Evolutionary conservation across 2,797 vertebrate species (phyloP), one percentile per base, ranked within the genome.

Genomic region (Hipposideros larvatus): DNA sequence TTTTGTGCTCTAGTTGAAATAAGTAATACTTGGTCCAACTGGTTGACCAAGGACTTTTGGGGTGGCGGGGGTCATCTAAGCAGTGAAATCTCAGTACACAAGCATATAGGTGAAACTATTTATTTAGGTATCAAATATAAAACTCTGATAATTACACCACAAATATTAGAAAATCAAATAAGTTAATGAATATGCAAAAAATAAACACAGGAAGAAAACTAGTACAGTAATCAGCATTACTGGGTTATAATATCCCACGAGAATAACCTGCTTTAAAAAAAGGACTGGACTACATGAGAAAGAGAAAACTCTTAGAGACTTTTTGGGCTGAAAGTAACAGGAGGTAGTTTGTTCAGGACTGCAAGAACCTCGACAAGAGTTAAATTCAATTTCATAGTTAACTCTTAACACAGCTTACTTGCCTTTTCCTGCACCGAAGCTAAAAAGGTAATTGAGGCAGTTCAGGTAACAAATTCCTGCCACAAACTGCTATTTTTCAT

Each of bases 401-500:
- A 89, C 19, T 66, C 34, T 78, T 85, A 6, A 82, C 1, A 70
- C 55, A 85, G 51, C 14, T 78, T 83, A 28, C 48, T 51, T 80
- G 22, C 48, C 57, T 91, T 34, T 79, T 94, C 68, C n/a, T 16
- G 18, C 11, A 59, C 18, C 41, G 34, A 65, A 95, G 41, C 57
- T 92, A 93, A 95, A 92, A 75, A 95, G 48, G 61, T 80, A 91
- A 73, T n/a, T 19, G 28, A 93, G 41, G 41, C 22, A 92, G 78
- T 63, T 97, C 37, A 92, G 95, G n/a, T 82, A 68, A 63, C 90
- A 94, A 86, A 41, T 96, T 97, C 87, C 75, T 85, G 55, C 84
- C 34, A 91, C 43, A 87, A 90, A 95, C 26, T 73, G 8, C 2
- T 55, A 77, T 46, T 90, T 90, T 73, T 78, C 55, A 92, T 46